phyloP scores from a whole-genome alignment of 2,888 invertebrate species.

The Hyalella azteca region DNA sequence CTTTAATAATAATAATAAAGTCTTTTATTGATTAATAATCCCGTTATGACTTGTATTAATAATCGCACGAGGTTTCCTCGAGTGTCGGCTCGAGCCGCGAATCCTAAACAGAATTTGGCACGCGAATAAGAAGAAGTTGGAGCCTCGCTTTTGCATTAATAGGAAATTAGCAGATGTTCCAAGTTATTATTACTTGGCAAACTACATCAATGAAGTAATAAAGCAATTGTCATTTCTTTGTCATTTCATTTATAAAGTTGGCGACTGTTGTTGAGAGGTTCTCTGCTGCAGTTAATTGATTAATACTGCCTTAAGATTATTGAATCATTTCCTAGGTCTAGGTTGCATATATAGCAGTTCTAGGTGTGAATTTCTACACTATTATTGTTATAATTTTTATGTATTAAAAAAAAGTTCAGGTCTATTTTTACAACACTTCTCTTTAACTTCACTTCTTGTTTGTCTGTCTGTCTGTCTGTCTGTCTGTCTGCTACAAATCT shows the following conservation, averaged over 20 bases:
- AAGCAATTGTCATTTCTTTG: slow-evolving; percentile 1
- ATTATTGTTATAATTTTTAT: no score
- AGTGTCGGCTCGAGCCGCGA: neutral
- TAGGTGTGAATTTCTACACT: no score
- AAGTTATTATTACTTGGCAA: slow-evolving; percentile 36
- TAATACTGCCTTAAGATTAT: neutral
- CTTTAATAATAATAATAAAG: no score
- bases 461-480: no score
- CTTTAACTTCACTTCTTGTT: no score
- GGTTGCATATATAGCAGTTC: no score
- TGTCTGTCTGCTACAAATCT: no score
- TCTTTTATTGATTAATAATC: no score
- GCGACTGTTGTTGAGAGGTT: neutral
- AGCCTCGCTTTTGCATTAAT: slow-evolving; percentile 20
- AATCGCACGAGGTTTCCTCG: neutral
- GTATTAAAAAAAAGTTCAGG: no score
- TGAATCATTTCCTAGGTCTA: no score
- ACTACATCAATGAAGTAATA: slow-evolving; percentile 15
- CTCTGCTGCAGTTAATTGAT: neutral
- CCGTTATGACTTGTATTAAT: no score
- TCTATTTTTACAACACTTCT: no score
- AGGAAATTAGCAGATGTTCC: slow-evolving; percentile 35
- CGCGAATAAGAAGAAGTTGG: neutral
- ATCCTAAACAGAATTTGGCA: neutral
- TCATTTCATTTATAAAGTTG: neutral